A percentile compares a stretch with the other conserved stretches of the same genome.
Evolutionary conservation across 2,113 vertebrate genomes (phyloP).

Genomic region (Mixornis gularis): DNA sequence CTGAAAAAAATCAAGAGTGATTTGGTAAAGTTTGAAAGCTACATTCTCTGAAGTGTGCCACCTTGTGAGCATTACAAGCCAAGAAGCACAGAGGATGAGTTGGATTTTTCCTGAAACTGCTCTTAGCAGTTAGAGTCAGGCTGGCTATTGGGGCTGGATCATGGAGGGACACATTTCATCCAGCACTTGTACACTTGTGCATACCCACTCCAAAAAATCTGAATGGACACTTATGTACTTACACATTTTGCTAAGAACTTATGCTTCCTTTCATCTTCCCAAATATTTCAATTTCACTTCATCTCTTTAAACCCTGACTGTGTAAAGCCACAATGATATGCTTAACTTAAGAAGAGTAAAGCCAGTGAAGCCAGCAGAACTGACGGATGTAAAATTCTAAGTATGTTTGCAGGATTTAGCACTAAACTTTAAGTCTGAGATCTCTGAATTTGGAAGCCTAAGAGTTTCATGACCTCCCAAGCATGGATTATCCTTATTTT

Average conservation of each 20-base stretch:
- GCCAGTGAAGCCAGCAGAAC: not conserved
- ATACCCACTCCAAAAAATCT: not conserved
- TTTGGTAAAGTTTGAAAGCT: not conserved
- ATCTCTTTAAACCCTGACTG: not conserved
- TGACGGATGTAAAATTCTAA: not conserved
- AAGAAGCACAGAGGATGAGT: not conserved
- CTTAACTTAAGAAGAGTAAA: not conserved
- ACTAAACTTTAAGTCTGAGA: not conserved
- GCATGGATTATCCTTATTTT: conserved; percentile 17
- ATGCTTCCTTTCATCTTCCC: not conserved
- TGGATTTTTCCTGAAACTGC: not conserved
- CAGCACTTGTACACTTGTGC: not conserved
- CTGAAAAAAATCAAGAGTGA: not conserved
- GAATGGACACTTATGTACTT: not conserved
- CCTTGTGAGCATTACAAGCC: not conserved
- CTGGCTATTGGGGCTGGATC: not conserved
- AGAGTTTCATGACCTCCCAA: conserved; percentile 10
- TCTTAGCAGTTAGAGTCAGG: not conserved
- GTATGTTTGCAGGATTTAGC: not conserved
- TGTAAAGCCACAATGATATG: not conserved
- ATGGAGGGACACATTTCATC: not conserved
- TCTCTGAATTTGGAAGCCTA: conserved; percentile 19
- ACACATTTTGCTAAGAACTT: not conserved
- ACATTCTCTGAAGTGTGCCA: not conserved
- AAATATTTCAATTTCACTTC: not conserved